These are phyloP conservation scores for Drosophila suzukii DNA, from an alignment of 1,140 invertebrate genomes.

Conservation along the genomic window DNA sequence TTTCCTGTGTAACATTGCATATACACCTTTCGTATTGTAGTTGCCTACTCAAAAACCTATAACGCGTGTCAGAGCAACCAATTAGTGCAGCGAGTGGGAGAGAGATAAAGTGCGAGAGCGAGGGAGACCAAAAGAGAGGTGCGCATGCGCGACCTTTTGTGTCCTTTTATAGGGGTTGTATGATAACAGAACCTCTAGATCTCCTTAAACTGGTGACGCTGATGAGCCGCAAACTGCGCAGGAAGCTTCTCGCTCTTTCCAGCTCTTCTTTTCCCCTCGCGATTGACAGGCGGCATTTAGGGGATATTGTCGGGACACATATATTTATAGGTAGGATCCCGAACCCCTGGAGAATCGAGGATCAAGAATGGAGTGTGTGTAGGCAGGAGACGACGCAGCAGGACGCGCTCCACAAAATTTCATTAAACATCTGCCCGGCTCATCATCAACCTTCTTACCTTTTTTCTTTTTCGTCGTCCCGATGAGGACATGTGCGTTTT, in stretches of 20 bases:
- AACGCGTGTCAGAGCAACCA: constrained; percentile 76
- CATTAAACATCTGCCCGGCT: constrained; percentile 67
- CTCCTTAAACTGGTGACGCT: constrained; percentile 48
- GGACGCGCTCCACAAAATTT: constrained; percentile 76
- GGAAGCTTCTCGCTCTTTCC: constrained; percentile 55
- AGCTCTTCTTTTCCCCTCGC: constrained; percentile 11
- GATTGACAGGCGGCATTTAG: constrained; percentile 75
- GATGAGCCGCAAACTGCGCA: constrained; percentile 79
- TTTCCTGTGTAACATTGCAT: constrained; percentile 4
- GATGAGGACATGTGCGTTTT: constrained; percentile 78
- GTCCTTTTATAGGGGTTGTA: constrained; percentile 56
- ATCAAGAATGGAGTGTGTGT: constrained; percentile 31
- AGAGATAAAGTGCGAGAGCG: constrained; percentile 9
- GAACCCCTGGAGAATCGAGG: constrained; percentile 29
- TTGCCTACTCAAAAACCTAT: constrained; percentile 51
- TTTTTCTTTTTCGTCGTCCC: constrained; percentile 16
- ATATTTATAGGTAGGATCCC: constrained; percentile 25
- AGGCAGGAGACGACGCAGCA: constrained; percentile 45
- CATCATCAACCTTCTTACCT: constrained; percentile 31
- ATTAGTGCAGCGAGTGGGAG: constrained; percentile 51
- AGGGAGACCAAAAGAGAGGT: neutral
- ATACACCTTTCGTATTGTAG: constrained; percentile 51
- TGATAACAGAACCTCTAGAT: constrained; percentile 27
- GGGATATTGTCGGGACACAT: constrained; percentile 74
- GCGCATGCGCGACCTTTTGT: constrained; percentile 62